Percentiles rank a stretch among this genome's conserved stretches.
Conservation (phyloP, 1,140 invertebrate species). For the Spodoptera litura region DNA sequence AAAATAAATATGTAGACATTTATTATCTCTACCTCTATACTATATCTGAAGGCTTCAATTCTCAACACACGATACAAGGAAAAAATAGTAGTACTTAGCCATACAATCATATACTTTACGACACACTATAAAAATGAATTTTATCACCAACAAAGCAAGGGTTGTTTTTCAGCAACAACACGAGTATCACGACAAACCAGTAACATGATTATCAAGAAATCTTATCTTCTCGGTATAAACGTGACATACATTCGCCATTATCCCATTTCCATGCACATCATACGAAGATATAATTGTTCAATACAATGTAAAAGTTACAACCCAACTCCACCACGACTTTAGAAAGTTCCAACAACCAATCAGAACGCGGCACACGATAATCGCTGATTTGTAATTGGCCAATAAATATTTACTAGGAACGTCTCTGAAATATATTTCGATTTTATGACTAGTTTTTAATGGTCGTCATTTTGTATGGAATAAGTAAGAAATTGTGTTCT, state of each 20-base stretch:
- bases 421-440: slow-evolving; percentile 21
- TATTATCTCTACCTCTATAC: too few species aligned
- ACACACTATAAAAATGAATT: too few species aligned
- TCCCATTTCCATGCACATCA: slow-evolving; percentile 37
- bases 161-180: not conserved
- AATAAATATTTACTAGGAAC: slow-evolving; percentile 44
- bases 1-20: too few species aligned
- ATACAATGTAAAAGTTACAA: slow-evolving; percentile 28
- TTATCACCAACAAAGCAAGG: too few species aligned
- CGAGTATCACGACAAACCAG: not conserved
- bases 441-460: slow-evolving; percentile 24
- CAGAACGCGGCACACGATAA: slow-evolving; percentile 9
- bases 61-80: too few species aligned
- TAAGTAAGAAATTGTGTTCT: slow-evolving; percentile 17
- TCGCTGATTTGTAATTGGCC: slow-evolving; percentile 40
- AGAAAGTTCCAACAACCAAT: slow-evolving; percentile 33
- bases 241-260: slow-evolving; percentile 30
- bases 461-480: not conserved
- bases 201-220: not conserved
- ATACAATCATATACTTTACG: too few species aligned
- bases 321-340: slow-evolving; percentile 16
- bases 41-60: too few species aligned
- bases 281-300: slow-evolving; percentile 31
- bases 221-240: slow-evolving; percentile 8
- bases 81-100: too few species aligned